These are phyloP conservation scores for Pachyramphus minor DNA, from an alignment of 2,113 vertebrate species.

Conservation along the genomic window DNA sequence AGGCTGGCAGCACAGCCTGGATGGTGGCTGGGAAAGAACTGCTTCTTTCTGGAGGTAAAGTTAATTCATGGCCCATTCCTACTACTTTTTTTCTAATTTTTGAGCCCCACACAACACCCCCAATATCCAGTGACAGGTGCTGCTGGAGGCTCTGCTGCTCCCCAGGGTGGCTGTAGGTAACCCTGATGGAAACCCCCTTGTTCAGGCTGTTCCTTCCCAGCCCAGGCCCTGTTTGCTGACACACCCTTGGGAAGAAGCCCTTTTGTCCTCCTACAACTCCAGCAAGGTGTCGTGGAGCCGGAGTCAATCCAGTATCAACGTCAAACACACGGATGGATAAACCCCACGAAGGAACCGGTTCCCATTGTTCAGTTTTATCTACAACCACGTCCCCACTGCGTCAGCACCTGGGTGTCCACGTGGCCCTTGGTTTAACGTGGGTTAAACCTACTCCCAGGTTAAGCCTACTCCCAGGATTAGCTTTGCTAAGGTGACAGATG, in stretches of 20 bases:
- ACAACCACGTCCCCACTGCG: fast-evolving
- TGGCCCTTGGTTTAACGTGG: neutral
- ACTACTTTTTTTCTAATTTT: too few relatives aligned
- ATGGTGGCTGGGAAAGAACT: neutral
- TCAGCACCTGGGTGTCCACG: fast-evolving
- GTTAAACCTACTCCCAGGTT: neutral
- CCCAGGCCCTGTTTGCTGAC: neutral
- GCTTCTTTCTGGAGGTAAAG: neutral
- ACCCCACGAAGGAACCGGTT: neutral
- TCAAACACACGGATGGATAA: fast-evolving
- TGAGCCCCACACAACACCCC: fast-evolving
- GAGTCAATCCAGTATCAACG: neutral
- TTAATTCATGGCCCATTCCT: neutral
- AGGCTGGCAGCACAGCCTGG: neutral
- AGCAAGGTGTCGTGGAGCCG: neutral
- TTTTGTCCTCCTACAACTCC: neutral
- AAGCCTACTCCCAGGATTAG: neutral
- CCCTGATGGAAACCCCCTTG: fast-evolving
- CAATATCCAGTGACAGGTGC: fast-evolving
- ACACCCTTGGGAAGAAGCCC: neutral
- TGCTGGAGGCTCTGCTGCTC: neutral
- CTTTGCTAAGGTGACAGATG: neutral
- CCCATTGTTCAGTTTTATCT: fast-evolving
- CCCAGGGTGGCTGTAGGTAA: fast-evolving
- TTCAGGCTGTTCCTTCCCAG: neutral